Evolutionary conservation across 2,113 vertebrate species (phyloP).

Genomic region (Gymnogyps californianus): DNA sequence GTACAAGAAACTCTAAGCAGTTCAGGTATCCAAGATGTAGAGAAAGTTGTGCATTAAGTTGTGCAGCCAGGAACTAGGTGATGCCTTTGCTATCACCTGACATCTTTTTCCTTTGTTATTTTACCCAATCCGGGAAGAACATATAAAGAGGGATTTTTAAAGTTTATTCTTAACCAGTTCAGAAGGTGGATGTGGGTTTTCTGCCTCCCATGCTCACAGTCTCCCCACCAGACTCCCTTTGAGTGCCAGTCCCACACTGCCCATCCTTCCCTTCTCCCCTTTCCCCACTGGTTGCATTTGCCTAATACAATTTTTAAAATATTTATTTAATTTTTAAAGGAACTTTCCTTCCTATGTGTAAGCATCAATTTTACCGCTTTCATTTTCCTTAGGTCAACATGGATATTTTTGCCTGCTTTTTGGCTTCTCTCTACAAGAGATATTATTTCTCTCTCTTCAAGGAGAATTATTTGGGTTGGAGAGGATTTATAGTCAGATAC

Average conservation of each 20-base stretch:
- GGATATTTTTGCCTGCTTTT: conserved; percentile 31
- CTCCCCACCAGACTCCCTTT: background rate
- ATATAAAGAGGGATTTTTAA: background rate
- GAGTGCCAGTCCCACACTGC: background rate
- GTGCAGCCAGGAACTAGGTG: background rate
- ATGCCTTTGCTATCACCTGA: background rate
- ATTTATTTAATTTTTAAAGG: background rate
- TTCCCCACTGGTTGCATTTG: background rate
- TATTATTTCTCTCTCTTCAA: conserved; percentile 11
- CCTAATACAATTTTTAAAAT: background rate
- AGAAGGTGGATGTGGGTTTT: background rate
- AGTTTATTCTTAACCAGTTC: background rate
- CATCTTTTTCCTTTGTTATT: background rate
- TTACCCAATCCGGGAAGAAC: background rate
- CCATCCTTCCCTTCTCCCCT: background rate
- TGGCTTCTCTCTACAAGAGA: background rate
- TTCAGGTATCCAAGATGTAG: background rate
- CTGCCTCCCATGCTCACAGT: background rate
- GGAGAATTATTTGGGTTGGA: conserved; percentile 51
- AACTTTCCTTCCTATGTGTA: background rate
- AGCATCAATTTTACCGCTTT: background rate
- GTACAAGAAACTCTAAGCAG: background rate
- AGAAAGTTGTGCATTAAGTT: background rate
- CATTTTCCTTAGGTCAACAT: background rate
- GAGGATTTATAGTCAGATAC: conserved; percentile 28